Base-by-base conservation (phyloP, 2,888 invertebrate species). In the Amiota mariae region DNA sequence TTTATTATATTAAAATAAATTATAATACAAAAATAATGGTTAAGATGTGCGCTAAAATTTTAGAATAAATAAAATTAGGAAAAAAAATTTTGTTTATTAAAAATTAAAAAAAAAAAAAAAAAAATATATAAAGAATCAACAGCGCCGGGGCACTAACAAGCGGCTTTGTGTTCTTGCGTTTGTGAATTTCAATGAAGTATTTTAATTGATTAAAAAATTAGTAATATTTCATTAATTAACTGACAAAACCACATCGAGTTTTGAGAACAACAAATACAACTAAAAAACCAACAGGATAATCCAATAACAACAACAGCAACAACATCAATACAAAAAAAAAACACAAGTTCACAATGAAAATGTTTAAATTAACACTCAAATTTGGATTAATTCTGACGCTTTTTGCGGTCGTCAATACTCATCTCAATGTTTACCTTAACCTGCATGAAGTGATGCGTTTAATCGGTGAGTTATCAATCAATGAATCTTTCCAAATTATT, bases 401-500 rank as follows among this genome's bases (percentile, higher is more conserved):
- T 72, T 78, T 86, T 48, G 80, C 82, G 77, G 76, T 82, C 77
- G 86, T 82, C 70, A 86, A 84, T 71, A 82, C 87, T 13, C 88
- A 88, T 77, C 82, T 88, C 66, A 88, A 88, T 77, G 88, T 88
- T 74, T 88, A 88, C 76, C 83, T 88, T 51, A 88, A 88, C 79
- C 77, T 88, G 77, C 88, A 88, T 78, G 88, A 88, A 82, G 88
- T 88, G 80, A 80, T 88, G 78, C 86, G 88, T 71, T 80, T 88
- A 81, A 88, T 88, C 80, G 88, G 88, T 88, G 72, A 89, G 89
- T 82, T 56, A 47, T 15, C 61, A 24, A 71, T 59, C 57, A 51
- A 54, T n/a, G 12, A 48, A 18, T 48, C 67, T 49, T 4, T 15
- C 10, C 20, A n/a, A n/a, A n/a, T 63, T 63, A 18, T 63, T 36